Conservation (phyloP, 2,113 vertebrate species). For the Pteropus alecto region DNA sequence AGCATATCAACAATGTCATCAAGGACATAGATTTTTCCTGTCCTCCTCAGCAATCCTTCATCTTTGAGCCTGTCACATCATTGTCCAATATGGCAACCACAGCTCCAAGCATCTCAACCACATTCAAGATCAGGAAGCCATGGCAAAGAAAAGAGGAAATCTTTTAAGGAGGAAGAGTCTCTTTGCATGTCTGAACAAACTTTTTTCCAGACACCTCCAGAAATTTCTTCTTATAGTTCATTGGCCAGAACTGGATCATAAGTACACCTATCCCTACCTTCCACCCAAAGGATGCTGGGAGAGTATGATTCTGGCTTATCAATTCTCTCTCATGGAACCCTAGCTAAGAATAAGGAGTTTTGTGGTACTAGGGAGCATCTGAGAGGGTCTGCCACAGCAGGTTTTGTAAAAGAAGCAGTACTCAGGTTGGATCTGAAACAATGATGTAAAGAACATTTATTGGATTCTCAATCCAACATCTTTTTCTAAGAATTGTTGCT, state of each 20-base stretch:
- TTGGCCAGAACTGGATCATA: not conserved
- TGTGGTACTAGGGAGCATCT: not conserved
- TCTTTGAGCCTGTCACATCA: not conserved
- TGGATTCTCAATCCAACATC: not conserved
- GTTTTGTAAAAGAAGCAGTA: not conserved
- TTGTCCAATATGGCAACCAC: not conserved
- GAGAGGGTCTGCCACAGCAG: not conserved
- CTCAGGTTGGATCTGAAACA: not conserved
- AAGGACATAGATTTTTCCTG: not conserved
- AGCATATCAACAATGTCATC: not conserved
- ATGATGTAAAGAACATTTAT: not conserved
- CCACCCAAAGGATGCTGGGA: not conserved
- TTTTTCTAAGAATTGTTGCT: slow-evolving; percentile 16
- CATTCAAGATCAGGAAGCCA: not conserved
- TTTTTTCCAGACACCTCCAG: not conserved
- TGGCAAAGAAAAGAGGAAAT: not conserved
- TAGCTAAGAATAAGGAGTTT: not conserved
- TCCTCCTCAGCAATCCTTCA: not conserved
- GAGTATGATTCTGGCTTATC: not conserved
- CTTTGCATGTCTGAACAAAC: not conserved
- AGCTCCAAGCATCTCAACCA: not conserved
- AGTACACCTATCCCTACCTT: not conserved
- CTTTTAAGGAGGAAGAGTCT: not conserved
- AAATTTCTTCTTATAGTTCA: not conserved
- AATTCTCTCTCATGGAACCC: not conserved